A percentile compares a stretch with the other conserved stretches of the same genome.
Evolutionary conservation across 2,113 vertebrate species (phyloP).

Genomic region (Megalops atlanticus): DNA sequence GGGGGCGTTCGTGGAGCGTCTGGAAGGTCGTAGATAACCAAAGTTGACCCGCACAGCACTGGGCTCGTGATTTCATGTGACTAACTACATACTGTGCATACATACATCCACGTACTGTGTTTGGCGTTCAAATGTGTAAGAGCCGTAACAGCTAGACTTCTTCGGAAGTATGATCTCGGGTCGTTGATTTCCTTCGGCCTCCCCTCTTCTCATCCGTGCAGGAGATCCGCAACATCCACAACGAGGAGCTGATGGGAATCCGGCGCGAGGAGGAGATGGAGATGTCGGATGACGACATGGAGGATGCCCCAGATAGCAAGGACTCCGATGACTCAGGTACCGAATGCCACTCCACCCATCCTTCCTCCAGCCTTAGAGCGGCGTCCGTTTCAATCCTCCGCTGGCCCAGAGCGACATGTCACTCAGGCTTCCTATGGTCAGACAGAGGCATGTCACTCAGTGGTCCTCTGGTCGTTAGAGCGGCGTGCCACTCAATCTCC

Average conservation of each 20-base stretch:
- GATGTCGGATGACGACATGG: slow-evolving; percentile 96
- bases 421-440: no score
- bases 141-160: neutral
- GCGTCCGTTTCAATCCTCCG: no score
- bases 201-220: slow-evolving; percentile 58
- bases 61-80: neutral
- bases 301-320: slow-evolving; percentile 77
- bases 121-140: neutral
- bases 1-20: neutral
- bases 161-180: neutral
- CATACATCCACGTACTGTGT: no score
- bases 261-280: slow-evolving; percentile 96
- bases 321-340: slow-evolving; percentile 89
- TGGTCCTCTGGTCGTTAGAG: no score
- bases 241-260: slow-evolving; percentile 95
- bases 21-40: neutral
- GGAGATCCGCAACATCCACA: slow-evolving; percentile 96
- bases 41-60: neutral
- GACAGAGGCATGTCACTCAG: no score
- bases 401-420: no score
- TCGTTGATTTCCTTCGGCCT: slow-evolving; percentile 23
- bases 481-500: no score
- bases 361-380: no score
- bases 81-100: neutral
- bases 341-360: neutral